phyloP scores from a whole-genome alignment of 2,888 invertebrate genomes.

The Pseudococcus longispinus region DNA sequence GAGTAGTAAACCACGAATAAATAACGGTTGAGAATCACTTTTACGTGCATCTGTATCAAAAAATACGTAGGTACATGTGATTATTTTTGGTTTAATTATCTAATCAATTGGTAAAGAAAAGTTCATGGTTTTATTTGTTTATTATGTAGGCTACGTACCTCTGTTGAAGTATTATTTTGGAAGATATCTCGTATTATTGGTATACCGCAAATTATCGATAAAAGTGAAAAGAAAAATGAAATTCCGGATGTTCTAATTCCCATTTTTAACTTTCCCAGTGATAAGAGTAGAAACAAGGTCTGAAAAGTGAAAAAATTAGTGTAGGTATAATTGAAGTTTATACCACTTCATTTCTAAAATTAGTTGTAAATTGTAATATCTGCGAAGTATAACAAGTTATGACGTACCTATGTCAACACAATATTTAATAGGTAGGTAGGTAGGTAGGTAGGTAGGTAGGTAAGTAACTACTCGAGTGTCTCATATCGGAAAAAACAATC shows the following conservation, averaged over 20 bases:
- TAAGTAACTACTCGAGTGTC: too few relatives aligned
- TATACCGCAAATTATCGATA: slow-evolving; percentile 75
- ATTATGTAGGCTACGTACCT: not conserved
- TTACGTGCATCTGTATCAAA: not conserved
- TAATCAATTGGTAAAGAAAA: not conserved
- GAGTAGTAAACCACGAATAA: not conserved
- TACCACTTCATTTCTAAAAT: not conserved
- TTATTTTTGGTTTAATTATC: not conserved
- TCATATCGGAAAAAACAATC: too few relatives aligned
- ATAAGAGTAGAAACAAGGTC: slow-evolving; percentile 74
- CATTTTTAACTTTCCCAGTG: slow-evolving; percentile 80
- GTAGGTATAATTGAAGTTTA: not conserved
- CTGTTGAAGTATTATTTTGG: not conserved
- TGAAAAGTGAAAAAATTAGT: slow-evolving; percentile 63
- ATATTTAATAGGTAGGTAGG: too few relatives aligned
- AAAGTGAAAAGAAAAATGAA: slow-evolving; percentile 89
- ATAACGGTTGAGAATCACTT: not conserved
- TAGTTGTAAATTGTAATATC: not conserved
- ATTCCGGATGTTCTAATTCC: slow-evolving; percentile 92
- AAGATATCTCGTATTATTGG: slow-evolving; percentile 75
- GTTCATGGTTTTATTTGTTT: not conserved
- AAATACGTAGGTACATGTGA: not conserved
- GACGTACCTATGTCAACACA: not conserved
- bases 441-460: too few relatives aligned
- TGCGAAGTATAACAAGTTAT: not conserved